These are phyloP conservation scores for Brachionus rotundiformis DNA, from an alignment of 1,140 invertebrate genomes.

Conservation along the genomic window DNA sequence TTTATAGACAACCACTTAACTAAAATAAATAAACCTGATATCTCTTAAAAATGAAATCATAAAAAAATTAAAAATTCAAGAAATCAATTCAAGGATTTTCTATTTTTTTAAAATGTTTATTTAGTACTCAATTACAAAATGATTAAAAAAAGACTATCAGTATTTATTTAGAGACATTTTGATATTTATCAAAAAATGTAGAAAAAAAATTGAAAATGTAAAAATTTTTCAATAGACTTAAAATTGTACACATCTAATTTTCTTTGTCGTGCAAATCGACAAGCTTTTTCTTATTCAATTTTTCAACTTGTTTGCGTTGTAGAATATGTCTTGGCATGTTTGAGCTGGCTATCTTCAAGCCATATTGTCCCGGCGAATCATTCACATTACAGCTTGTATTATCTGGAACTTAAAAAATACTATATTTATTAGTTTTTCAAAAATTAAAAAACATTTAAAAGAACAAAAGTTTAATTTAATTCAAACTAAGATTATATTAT, in stretches of 20 bases:
- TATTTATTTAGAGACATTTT: neutral
- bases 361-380: neutral
- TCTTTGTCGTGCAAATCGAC: conserved; percentile 35
- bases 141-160: neutral
- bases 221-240: neutral
- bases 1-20: too few relatives aligned
- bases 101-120: too few relatives aligned
- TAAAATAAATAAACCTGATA: too few relatives aligned
- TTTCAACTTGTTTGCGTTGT: conserved; percentile 38
- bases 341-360: conserved; percentile 16
- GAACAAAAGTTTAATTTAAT: too few relatives aligned
- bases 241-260: neutral
- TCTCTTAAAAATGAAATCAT: too few relatives aligned
- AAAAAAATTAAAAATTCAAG: too few relatives aligned
- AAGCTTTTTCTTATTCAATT: conserved; percentile 33
- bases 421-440: too few relatives aligned
- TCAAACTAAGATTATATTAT: too few relatives aligned
- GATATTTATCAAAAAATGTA: neutral
- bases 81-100: too few relatives aligned
- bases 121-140: too few relatives aligned
- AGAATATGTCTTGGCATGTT: conserved; percentile 43
- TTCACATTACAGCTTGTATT: conserved; percentile 4
- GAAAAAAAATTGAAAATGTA: too few relatives aligned
- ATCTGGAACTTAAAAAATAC: conserved; percentile 21
- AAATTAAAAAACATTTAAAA: too few relatives aligned